Evolutionary conservation across 1,140 invertebrate genomes (phyloP).

Genomic region (Triops cancriformis): DNA sequence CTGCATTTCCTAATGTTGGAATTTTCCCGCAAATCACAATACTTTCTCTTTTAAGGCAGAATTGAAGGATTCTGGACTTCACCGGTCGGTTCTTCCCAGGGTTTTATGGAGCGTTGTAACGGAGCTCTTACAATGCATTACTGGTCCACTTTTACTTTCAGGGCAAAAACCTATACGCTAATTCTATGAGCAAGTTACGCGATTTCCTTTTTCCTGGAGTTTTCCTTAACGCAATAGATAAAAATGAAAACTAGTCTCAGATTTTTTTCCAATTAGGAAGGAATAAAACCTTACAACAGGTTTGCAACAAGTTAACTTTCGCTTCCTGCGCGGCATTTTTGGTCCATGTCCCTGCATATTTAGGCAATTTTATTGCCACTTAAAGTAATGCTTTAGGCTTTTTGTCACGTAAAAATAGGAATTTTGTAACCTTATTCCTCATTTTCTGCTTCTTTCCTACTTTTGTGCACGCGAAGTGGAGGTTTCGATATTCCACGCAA

Average conservation of each 20-base stretch:
- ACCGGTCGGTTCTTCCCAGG: not conserved
- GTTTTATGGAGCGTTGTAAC: not conserved
- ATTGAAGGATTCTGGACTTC: not conserved
- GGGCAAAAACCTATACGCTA: not conserved
- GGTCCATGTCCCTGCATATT: not conserved
- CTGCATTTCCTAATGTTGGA: no score
- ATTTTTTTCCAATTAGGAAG: not conserved
- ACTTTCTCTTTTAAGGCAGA: not conserved
- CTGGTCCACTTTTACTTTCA: conserved; percentile 1
- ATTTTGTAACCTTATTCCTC: no score
- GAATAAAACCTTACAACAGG: not conserved
- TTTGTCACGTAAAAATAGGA: not conserved
- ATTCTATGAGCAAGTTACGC: not conserved
- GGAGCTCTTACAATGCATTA: not conserved
- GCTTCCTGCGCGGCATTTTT: not conserved
- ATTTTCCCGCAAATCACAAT: not conserved
- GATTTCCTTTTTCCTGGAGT: not conserved
- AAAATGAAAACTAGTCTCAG: not conserved
- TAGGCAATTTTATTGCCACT: not conserved
- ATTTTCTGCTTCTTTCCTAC: no score
- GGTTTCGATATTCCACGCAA: no score
- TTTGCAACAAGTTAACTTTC: not conserved
- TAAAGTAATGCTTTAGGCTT: not conserved
- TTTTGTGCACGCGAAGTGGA: no score
- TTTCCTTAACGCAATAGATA: not conserved